These are phyloP conservation scores for Drosophila rellima DNA, from an alignment of 2,888 invertebrate genomes.

Conservation along the genomic window DNA sequence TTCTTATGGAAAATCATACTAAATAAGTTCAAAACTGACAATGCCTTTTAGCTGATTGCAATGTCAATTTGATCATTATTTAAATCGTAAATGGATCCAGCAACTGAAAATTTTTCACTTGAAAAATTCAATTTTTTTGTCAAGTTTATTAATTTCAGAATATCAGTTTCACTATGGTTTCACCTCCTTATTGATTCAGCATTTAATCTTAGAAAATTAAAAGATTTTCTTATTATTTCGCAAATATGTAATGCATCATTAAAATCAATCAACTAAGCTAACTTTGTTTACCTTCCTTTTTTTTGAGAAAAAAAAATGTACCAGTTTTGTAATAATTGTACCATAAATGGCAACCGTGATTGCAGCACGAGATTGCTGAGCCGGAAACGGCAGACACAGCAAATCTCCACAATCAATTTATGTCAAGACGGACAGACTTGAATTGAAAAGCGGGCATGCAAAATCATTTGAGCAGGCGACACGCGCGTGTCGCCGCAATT, in stretches of 20 bases:
- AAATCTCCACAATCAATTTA: slow-evolving; percentile 61
- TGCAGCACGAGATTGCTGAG: slow-evolving; percentile 34
- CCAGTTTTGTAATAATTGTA: not conserved
- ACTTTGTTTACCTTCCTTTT: too few relatives aligned
- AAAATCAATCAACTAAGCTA: too few relatives aligned
- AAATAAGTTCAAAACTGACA: not conserved
- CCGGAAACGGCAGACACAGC: slow-evolving; percentile 53
- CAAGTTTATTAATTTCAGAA: too few relatives aligned
- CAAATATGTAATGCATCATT: too few relatives aligned
- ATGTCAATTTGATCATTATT: not conserved
- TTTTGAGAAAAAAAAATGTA: too few relatives aligned
- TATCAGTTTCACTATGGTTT: too few relatives aligned
- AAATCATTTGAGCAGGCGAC: slow-evolving; percentile 43
- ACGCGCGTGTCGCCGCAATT: slow-evolving; percentile 40
- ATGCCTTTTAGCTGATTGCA: not conserved
- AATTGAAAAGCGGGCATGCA: slow-evolving; percentile 67
- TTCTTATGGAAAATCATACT: slow-evolving; percentile 10
- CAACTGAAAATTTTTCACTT: not conserved
- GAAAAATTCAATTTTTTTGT: too few relatives aligned
- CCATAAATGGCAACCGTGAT: slow-evolving; percentile 15
- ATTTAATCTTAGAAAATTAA: too few relatives aligned
- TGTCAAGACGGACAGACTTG: slow-evolving; percentile 45
- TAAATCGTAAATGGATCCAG: not conserved
- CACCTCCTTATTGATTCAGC: too few relatives aligned
- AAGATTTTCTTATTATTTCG: too few relatives aligned